phyloP scores from a whole-genome alignment of 2,797 vertebrate species.

The Carduelis carduelis region DNA sequence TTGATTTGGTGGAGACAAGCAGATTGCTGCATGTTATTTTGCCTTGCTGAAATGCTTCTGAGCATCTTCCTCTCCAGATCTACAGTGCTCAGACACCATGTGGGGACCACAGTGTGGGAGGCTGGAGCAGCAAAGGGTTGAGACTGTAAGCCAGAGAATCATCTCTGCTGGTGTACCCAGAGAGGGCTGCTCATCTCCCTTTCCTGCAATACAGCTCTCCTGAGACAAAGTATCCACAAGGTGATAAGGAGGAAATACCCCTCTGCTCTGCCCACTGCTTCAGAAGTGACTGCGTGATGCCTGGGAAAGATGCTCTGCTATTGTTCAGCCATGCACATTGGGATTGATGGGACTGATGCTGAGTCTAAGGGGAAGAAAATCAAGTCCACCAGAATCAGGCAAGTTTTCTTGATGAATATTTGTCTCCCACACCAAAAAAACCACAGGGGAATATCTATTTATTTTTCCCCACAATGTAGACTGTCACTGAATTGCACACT shows the following conservation, averaged over 20 bases:
- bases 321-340: fast-evolving
- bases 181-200: not conserved
- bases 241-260: not conserved
- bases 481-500: not conserved
- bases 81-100: not conserved
- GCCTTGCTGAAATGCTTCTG: not conserved
- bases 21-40: not conserved
- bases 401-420: not conserved
- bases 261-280: not conserved
- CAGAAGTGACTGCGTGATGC: not conserved
- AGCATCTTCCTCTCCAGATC: not conserved
- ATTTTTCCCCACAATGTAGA: not conserved
- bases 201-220: not conserved
- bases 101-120: not conserved
- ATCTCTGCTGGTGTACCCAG: not conserved
- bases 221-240: fast-evolving
- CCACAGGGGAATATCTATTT: not conserved
- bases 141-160: not conserved
- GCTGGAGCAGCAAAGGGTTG: not conserved
- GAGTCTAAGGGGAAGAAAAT: not conserved
- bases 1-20: not conserved
- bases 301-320: fast-evolving
- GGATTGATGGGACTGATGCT: not conserved
- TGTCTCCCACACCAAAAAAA: not conserved
- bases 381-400: not conserved